Conservation (phyloP, 2,797 vertebrate species). For the Lutra lutra region DNA sequence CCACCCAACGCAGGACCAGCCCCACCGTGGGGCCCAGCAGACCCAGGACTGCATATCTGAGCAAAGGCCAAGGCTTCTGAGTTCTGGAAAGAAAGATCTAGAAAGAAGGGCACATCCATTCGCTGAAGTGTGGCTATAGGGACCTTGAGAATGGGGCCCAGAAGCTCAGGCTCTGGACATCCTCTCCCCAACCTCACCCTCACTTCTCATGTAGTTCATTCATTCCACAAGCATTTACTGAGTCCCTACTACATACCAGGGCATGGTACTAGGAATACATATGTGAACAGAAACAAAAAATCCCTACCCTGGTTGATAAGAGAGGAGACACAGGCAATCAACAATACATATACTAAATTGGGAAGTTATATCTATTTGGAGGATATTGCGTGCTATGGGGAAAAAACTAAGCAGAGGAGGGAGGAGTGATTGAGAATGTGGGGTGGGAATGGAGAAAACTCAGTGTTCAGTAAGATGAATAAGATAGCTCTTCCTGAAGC, state of each 20-base stretch:
- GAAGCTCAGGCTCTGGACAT: not conserved
- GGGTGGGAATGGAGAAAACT: not conserved
- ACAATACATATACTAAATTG: not conserved
- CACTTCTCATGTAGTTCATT: not conserved
- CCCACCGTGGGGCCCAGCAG: not conserved
- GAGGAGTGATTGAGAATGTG: not conserved
- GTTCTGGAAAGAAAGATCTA: not conserved
- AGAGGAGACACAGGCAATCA: not conserved
- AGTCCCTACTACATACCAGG: not conserved
- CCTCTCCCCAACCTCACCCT: not conserved
- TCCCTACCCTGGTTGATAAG: not conserved
- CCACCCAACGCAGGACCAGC: not conserved
- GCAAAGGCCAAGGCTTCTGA: not conserved
- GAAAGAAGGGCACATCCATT: not conserved
- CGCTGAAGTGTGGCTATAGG: not conserved
- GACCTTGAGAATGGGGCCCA: too few relatives aligned
- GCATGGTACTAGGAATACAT: not conserved
- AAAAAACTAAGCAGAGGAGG: not conserved
- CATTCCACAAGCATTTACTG: not conserved
- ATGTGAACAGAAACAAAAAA: not conserved
- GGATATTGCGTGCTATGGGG: not conserved
- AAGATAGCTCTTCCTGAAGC: not conserved
- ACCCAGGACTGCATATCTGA: not conserved
- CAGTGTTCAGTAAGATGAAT: not conserved
- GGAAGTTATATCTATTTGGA: not conserved